Percentiles rank a stretch among this genome's conserved stretches.
phyloP scores from a whole-genome alignment of 1,140 invertebrate species.

The Aphaenogaster rudis region DNA sequence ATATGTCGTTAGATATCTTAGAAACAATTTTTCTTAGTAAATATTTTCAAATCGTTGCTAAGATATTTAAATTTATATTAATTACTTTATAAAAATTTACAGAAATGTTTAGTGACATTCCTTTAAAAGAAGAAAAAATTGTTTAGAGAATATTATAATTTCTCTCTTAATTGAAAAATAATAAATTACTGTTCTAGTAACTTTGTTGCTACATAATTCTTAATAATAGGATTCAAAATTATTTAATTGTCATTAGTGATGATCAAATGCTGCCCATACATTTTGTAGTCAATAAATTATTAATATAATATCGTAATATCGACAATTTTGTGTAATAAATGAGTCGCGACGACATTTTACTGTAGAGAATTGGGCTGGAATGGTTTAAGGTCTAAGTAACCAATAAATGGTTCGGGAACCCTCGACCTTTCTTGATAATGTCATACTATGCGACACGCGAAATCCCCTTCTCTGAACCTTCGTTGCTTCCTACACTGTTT shows the following conservation, averaged over 20 bases:
- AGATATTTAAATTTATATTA: slow-evolving; percentile 2
- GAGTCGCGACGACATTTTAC: neutral
- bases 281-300: neutral
- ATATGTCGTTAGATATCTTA: neutral
- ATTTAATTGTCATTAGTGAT: neutral
- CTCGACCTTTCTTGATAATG: slow-evolving; percentile 75
- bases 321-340: slow-evolving; percentile 5
- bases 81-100: slow-evolving; percentile 1
- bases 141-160: neutral
- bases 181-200: neutral
- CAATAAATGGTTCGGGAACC: slow-evolving; percentile 17
- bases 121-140: neutral
- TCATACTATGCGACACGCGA: slow-evolving; percentile 61
- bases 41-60: neutral
- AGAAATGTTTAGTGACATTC: neutral
- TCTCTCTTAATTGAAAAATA: neutral
- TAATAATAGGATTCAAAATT: slow-evolving; percentile 3
- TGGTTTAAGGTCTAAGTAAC: neutral
- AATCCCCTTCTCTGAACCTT: neutral
- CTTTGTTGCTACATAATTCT: neutral
- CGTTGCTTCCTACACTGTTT: neutral
- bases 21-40: neutral
- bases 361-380: neutral
- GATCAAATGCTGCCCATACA: neutral
- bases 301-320: neutral